Evolutionary conservation across 1,140 invertebrate species (phyloP), one percentile per base, ranked within the genome.

Genomic region (Lordiphosa collinella): DNA sequence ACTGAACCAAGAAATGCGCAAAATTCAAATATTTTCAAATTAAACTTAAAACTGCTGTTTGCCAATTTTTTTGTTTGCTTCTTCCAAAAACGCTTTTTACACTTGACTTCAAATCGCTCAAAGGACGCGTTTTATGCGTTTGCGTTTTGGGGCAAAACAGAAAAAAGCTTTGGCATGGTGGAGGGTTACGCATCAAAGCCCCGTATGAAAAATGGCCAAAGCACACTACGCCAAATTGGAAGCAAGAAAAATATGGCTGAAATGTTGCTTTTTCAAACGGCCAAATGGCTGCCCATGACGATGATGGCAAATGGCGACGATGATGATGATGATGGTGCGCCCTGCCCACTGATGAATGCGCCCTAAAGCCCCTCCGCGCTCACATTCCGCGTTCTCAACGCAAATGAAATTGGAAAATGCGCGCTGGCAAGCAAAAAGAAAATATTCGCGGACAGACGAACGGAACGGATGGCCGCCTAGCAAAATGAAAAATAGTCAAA

Each of bases 1-100:
- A 84, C 58, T 84, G 73, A 84, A 75, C 52, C 78, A 84, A 69
- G 78, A 84, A 84, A 84, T 84, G 73, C 75, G 68, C 78, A 84
- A 84, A 84, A 84, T 84, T 84, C 78, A 84, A 84, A 84, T 84
- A 84, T 84, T 84, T 82, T 59, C 68, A 84, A 84, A 84, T 84
- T 84, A 84, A 84, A 84, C 59, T 72, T 76, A 82, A 80, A 79
- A 80, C 60, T 54, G 82, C 71, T 71, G 61, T 62, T 55, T 58
- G 50, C 13, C 48, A 51, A 51, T 70, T 72, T 58, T 38, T 44
- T 60, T 62, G 38, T 56, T 58, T 56, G 16, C 59, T 48, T 61
- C 43, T 52, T 79, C 50, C 59, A 84, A 73, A 78, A 84, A 84
- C 78, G 54, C 63, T 84, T 64, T 84, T 84, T 84, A 84, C 78